Conservation (phyloP, 2,888 invertebrate species). For the Oeneis ivallda region DNA sequence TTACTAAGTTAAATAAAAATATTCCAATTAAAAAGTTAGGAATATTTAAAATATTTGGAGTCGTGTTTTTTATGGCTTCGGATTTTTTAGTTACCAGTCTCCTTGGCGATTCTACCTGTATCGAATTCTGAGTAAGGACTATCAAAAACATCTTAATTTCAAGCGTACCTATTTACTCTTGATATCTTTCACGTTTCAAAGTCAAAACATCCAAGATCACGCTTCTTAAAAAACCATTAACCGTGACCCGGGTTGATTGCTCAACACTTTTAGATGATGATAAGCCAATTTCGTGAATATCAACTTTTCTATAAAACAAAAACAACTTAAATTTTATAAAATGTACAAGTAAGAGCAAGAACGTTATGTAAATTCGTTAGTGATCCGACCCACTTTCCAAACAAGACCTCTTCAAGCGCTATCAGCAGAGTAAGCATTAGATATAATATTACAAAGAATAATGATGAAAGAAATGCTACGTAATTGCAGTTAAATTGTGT, state of each 20-base stretch:
- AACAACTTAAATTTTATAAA: slow-evolving; percentile 25
- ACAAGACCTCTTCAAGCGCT: slow-evolving; percentile 33
- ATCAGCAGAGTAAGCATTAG: slow-evolving; percentile 36
- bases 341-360: slow-evolving; percentile 18
- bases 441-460: slow-evolving; percentile 44
- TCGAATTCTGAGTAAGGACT: neutral
- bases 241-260: slow-evolving; percentile 36
- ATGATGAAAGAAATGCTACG: slow-evolving; percentile 62
- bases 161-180: slow-evolving; percentile 5
- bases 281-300: slow-evolving; percentile 36
- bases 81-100: neutral
- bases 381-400: slow-evolving; percentile 38
- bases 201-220: slow-evolving; percentile 34
- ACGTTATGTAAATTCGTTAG: slow-evolving; percentile 27
- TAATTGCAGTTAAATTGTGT: slow-evolving; percentile 60
- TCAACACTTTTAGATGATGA: slow-evolving; percentile 37
- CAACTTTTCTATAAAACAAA: slow-evolving; percentile 26
- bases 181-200: slow-evolving; percentile 24
- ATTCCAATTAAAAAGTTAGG: neutral
- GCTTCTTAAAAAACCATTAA: slow-evolving; percentile 36
- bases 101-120: neutral
- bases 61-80: neutral
- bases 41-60: neutral
- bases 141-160: neutral
- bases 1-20: slow-evolving; percentile 2